Evolutionary conservation across 2,113 vertebrate genomes (phyloP).

Genomic region (Muscicapa adusta): DNA sequence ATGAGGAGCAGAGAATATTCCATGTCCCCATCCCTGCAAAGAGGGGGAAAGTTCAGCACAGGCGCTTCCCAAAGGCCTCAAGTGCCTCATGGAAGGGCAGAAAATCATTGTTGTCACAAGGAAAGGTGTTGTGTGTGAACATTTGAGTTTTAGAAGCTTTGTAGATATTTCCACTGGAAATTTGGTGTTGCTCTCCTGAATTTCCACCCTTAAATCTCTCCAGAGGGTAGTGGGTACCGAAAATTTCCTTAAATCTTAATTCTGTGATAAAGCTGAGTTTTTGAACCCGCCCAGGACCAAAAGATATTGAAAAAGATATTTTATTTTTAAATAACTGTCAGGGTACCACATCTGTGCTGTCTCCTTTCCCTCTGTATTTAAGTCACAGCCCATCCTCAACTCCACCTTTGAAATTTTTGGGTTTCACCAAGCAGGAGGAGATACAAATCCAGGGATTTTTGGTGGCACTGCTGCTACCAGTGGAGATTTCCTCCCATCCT

Average conservation of each 20-base stretch:
- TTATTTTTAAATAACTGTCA: neutral
- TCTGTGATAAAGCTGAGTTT: neutral
- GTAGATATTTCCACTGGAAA: neutral
- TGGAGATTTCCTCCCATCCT: neutral
- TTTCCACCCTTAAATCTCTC: neutral
- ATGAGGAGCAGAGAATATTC: neutral
- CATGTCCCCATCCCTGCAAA: accelerated
- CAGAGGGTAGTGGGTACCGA: neutral
- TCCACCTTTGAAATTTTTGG: neutral
- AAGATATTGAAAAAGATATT: neutral
- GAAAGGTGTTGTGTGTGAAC: neutral
- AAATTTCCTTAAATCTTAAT: neutral
- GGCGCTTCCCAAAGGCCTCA: neutral
- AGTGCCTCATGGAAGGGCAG: neutral
- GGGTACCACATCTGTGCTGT: neutral
- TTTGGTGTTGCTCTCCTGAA: neutral
- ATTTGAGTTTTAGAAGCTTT: neutral
- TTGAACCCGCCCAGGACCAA: neutral
- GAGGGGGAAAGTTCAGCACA: neutral
- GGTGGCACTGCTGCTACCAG: neutral
- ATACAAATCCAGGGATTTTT: neutral
- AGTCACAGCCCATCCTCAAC: neutral
- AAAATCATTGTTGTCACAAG: accelerated
- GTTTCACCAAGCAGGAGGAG: neutral
- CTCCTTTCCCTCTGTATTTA: neutral